phyloP scores from a whole-genome alignment of 2,113 vertebrate genomes.

The Gallinago undulata region DNA sequence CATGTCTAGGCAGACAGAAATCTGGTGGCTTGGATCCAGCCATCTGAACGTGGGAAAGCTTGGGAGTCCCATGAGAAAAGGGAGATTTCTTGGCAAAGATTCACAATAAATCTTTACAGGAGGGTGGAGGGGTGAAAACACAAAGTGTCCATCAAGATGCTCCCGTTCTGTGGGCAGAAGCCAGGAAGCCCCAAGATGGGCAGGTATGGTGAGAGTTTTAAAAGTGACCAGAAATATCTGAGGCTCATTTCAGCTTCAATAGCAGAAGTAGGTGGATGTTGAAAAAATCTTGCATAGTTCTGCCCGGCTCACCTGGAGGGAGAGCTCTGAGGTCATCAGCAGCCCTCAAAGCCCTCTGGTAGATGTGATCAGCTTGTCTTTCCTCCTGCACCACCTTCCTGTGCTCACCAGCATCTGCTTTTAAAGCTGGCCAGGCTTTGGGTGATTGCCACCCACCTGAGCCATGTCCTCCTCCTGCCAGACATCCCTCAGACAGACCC shows the following conservation, averaged over 20 bases:
- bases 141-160: not conserved
- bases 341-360: not conserved
- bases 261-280: not conserved
- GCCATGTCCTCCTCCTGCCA: not conserved
- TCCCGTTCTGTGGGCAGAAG: not conserved
- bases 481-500: not conserved
- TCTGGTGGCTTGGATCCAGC: not conserved
- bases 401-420: not conserved
- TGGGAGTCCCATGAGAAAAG: not conserved
- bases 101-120: not conserved
- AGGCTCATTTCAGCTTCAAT: not conserved
- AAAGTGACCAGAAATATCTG: not conserved
- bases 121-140: not conserved
- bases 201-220: not conserved
- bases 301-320: not conserved
- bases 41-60: not conserved
- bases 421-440: not conserved
- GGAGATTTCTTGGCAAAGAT: conserved; percentile 7
- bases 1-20: not conserved
- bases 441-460: not conserved
- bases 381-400: not conserved
- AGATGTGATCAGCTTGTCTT: not conserved
- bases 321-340: not conserved
- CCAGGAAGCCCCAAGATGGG: not conserved
- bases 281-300: not conserved